A percentile compares a stretch with the other conserved stretches of the same genome.
Conservation (phyloP, 2,888 invertebrate species). For the Phoenoteleia sp. region DNA sequence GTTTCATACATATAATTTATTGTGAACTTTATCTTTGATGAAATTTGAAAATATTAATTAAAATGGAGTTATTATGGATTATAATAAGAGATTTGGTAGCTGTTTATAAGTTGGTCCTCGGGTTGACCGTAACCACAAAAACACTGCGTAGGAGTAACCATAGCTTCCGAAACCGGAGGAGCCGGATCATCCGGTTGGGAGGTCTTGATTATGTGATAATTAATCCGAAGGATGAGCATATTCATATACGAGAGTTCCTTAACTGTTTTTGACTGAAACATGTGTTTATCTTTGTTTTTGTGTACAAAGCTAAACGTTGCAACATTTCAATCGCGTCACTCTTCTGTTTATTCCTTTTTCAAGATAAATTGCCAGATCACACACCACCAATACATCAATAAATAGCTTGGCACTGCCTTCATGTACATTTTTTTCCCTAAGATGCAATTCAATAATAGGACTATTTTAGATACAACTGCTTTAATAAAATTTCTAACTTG, state of each 20-base stretch:
- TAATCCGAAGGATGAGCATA: constrained; percentile 75
- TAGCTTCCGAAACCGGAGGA: constrained; percentile 65
- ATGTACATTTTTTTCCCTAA: too few relatives aligned
- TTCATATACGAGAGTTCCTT: constrained; percentile 67
- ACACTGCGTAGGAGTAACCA: constrained; percentile 66
- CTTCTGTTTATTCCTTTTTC: too few relatives aligned
- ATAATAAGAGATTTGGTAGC: neutral
- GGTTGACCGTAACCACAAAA: constrained; percentile 64
- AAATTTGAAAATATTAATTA: too few relatives aligned
- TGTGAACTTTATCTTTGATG: too few relatives aligned
- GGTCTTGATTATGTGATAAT: constrained; percentile 79
- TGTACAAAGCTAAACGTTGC: neutral
- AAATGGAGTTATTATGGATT: neutral
- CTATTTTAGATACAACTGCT: too few relatives aligned
- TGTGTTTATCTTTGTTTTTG: neutral
- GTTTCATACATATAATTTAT: too few relatives aligned
- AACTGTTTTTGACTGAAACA: constrained; percentile 26
- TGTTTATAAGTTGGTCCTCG: constrained; percentile 38
- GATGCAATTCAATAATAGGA: too few relatives aligned
- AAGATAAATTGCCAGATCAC: too few relatives aligned
- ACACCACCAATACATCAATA: too few relatives aligned
- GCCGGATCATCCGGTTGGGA: constrained; percentile 72
- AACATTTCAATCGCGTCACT: neutral
- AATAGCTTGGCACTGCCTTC: too few relatives aligned
- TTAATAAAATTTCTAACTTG: too few relatives aligned